Evolutionary conservation across 2,797 vertebrate genomes (phyloP), one percentile per base, ranked within the genome.

Genomic region (Muscicapa comitata): DNA sequence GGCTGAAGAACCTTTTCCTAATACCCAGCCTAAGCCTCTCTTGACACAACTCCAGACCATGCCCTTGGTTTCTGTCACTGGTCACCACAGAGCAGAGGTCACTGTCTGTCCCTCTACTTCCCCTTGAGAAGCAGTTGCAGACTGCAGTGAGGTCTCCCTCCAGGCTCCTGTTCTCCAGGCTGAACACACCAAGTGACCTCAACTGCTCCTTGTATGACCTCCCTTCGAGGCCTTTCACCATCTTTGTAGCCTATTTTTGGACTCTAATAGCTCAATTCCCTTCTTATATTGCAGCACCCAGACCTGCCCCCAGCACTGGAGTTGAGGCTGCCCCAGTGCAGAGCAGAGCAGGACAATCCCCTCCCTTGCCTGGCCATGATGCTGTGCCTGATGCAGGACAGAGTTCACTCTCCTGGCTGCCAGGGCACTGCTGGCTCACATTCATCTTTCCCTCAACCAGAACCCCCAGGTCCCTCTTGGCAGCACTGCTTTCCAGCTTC

Each of bases 341-440:
- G 48, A 55, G 47, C 47, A 81, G 26, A 67, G 33, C 0, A 0
- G 26, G 35, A 62, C 35, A 62, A 42, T 68, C 11, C 13, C 5
- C 18, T 75, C 13, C 35, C 23, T 21, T 18, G 19, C 28, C 26
- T 0, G 0, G 19, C 19, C 62, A 40, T 0, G 0, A 48, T 54
- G 48, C 15, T 61, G 23, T 35, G 10, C 18, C 48, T 81, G 35
- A 75, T 68, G 35, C 26, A 24, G 47, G 23, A 20, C 17, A 57
- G 0, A 2, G 6, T 0, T 62, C 11, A 3, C 7, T 5, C 11
- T 70, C n/a, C n/a, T 70, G 42, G 16, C 42, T 68, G 23, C n/a
- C 48, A 57, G 21, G n/a, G 17, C 63, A 50, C 37, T 70, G 43
- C 37, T 82, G 42, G 5, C 8, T 57, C 50, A 50, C 0, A 8